Conservation (phyloP, 2,113 vertebrate genomes). For the Psittacula cyanocephala region DNA sequence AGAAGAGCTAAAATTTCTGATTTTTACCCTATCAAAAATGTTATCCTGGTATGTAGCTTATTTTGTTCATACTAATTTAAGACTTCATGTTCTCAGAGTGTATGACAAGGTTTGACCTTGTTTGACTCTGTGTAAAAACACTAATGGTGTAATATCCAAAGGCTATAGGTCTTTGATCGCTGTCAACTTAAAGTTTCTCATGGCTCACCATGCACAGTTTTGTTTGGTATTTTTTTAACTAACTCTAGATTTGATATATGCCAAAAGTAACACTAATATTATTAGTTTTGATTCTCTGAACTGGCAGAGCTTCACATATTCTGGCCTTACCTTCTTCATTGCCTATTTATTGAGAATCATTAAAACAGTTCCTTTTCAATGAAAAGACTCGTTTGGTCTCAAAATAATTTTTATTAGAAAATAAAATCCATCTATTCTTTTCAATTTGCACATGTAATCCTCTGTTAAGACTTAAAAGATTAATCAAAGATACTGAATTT, state of each 20-base stretch:
- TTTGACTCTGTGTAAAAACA: background rate
- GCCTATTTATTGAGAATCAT: background rate
- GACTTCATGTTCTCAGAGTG: background rate
- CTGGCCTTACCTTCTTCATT: background rate
- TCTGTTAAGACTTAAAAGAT: background rate
- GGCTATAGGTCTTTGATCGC: background rate
- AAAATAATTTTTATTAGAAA: background rate
- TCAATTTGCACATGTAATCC: background rate
- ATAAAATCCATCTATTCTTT: background rate
- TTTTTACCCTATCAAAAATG: slow-evolving; percentile 85
- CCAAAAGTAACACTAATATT: background rate
- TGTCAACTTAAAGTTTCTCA: background rate
- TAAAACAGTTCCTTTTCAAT: background rate
- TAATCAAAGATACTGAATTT: background rate
- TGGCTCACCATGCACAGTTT: background rate
- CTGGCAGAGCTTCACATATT: background rate
- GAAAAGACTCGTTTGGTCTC: background rate
- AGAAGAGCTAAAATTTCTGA: slow-evolving; percentile 88
- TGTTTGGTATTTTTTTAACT: background rate
- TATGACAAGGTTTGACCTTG: background rate
- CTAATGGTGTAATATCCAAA: background rate
- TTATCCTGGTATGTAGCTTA: slow-evolving; percentile 76
- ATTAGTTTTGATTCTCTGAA: background rate
- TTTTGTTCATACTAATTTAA: background rate
- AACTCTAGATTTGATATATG: background rate